Base-by-base conservation (phyloP, 2,888 invertebrate species). In the Liopterus haemorrhoidalis region DNA sequence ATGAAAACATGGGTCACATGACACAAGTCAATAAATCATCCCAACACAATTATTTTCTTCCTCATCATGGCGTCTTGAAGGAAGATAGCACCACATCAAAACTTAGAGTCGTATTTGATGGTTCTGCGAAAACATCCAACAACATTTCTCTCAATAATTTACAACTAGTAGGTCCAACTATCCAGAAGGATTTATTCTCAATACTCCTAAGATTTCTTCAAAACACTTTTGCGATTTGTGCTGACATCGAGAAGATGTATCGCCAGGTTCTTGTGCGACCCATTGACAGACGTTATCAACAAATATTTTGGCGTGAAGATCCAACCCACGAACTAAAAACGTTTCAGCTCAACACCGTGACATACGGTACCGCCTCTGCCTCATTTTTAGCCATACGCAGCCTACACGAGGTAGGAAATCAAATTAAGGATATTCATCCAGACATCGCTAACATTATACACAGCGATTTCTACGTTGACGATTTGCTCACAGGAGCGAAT, bases 401-500 rank as follows among this genome's bases (percentile, higher is more conserved):
- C 8, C 8, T 32, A 32, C 9, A 6, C 9, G 15, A 32, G 19
- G 6, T 32, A 15, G 32, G 18, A 4, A 32, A 32, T 15, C 18
- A 2, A 6, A 19, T 2, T n/a, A 15, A 32, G 8, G 8, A 32
- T 15, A 5, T 18, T 9, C 19, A 15, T 8, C 22, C 22, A 22
- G 22, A 8, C 8, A 8, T 8, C 5, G 22, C 22, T 8, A 22
- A 22, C 22, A 5, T 5, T 18, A 32, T 5, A 32, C 16, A 18
- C 32, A 22, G 8, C 6, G 22, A 32, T 15, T 32, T 32, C 11
- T 32, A 32, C 16, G 11, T 32, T 6, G 31, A 31, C n/a, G 31
- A 31, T 14, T 8, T 22, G 6, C 5, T 22, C 6, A 22, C n/a
- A 16, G n/a, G 32, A 3, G 32, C 32, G 4, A 32, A 15, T 15